Evolutionary conservation across 2,888 invertebrate species (phyloP), one percentile per base, ranked within the genome.

Genomic region (Parascotia fuliginaria): DNA sequence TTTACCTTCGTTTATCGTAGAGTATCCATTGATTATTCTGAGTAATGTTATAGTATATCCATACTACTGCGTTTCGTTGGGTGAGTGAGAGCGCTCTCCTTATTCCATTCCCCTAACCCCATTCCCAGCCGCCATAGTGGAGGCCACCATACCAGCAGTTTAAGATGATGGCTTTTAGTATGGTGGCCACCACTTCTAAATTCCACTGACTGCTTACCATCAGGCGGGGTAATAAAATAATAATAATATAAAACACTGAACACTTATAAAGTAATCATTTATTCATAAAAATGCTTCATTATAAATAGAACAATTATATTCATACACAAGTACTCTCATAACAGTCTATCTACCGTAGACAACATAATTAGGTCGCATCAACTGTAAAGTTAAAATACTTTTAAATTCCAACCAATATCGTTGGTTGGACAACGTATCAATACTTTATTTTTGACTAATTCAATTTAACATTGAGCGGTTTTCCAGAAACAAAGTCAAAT

Each of bases 241-340:
- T n/a, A 9, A 9, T 24, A 24, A 7, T 24, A 24, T 24, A 54
- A 45, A 62, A 64, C 53, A 41, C 44, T 33, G 48, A 42, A 41
- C 9, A 52, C 7, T 40, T 64, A 58, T 68, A 70, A 62, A 73
- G 69, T 79, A 77, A 78, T 79, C 65, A 66, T 87, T 87, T 87
- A 86, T 88, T 89, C 82, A 81, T 83, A 82, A 85, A 89, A 89
- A 89, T 88, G 85, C 84, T 79, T 89, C 79, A 79, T 83, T 89
- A 87, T 90, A 90, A 90, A 91, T 89, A 85, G 76, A 84, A 87
- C 79, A 81, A n/a, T n/a, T 85, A 79, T 82, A 84, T 69, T 66
- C 68, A 70, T 68, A 51, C 64, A 54, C 56, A 49, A 59, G 45
- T 65, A 66, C 54, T 83, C 81, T 83, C 85, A 85, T 70, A 67